phyloP scores from a whole-genome alignment of 2,113 vertebrate genomes.

The Hystrix cristata region DNA sequence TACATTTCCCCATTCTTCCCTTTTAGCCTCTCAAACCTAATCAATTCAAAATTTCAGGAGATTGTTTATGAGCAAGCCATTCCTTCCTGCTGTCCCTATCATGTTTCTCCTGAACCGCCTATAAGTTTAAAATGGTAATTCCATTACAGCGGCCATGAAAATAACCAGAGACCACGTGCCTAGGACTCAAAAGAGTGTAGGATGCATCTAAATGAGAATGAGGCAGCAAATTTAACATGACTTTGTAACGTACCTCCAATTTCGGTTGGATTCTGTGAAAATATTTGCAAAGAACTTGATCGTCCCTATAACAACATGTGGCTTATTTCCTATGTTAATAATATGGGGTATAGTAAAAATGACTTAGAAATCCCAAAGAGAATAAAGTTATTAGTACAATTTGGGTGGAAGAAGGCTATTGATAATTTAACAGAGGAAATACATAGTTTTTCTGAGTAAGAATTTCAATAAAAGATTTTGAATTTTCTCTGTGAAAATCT shows the following conservation, averaged over 20 bases:
- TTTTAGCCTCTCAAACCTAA: conserved; percentile 74
- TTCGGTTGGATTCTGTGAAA: conserved; percentile 43
- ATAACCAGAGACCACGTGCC: conserved; percentile 53
- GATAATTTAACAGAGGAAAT: background rate
- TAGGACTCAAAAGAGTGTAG: conserved; percentile 38
- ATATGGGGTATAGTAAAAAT: conserved; percentile 5
- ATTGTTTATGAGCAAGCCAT: conserved; percentile 70
- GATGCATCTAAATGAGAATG: conserved; percentile 45
- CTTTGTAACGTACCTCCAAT: background rate
- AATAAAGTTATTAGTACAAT: background rate
- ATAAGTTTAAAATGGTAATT: conserved; percentile 69
- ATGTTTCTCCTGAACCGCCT: conserved; percentile 58
- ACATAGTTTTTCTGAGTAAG: background rate
- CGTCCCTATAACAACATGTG: background rate
- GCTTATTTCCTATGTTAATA: conserved; percentile 32
- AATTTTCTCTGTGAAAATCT: background rate
- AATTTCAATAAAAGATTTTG: background rate
- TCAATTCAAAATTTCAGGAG: conserved; percentile 67
- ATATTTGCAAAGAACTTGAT: background rate
- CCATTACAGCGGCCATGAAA: conserved; percentile 62
- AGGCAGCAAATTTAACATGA: conserved; percentile 38
- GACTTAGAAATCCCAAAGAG: conserved; percentile 28
- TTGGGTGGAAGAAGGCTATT: background rate
- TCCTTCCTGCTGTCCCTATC: conserved; percentile 73
- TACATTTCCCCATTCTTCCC: conserved; percentile 24